These are phyloP conservation scores for Lithobates sylvaticus DNA, from an alignment of 2,797 vertebrate genomes.

Conservation along the genomic window DNA sequence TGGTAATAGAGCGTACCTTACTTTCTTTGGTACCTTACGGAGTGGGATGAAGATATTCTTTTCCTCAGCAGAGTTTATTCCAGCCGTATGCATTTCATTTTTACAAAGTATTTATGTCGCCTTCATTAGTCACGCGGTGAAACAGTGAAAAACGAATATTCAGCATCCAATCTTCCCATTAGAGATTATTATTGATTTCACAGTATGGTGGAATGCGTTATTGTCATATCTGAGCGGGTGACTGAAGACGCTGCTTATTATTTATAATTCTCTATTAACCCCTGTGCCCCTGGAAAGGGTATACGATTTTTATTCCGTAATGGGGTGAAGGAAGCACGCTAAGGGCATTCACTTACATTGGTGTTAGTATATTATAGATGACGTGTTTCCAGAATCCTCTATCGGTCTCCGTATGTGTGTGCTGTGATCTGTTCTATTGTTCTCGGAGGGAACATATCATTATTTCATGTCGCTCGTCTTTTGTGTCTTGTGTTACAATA, in stretches of 20 bases:
- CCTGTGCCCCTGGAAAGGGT: not conserved
- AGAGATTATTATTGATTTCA: constrained; percentile 46
- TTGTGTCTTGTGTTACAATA: constrained; percentile 26
- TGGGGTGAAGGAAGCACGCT: too few species aligned
- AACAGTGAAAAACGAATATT: constrained; percentile 17
- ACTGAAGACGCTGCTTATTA: constrained; percentile 5
- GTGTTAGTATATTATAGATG: too few species aligned
- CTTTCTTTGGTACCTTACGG: too few species aligned
- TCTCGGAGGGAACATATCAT: constrained; percentile 6
- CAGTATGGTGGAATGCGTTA: not conserved
- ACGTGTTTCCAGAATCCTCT: too few species aligned
- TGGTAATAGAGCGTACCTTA: not conserved
- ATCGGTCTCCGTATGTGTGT: too few species aligned
- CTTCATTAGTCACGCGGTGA: constrained; percentile 42
- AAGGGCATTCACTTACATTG: too few species aligned
- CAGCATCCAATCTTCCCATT: not conserved
- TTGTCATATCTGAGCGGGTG: constrained; percentile 7
- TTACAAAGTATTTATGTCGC: constrained; percentile 33
- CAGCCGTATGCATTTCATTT: constrained; percentile 16
- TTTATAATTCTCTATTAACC: constrained; percentile 1
- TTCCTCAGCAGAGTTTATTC: not conserved
- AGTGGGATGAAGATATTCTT: constrained; percentile 3
- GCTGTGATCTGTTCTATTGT: not conserved
- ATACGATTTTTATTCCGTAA: not conserved
- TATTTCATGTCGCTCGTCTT: constrained; percentile 18